Evolutionary conservation across 2,113 vertebrate genomes (phyloP).

Genomic region (Tetrax tetrax): DNA sequence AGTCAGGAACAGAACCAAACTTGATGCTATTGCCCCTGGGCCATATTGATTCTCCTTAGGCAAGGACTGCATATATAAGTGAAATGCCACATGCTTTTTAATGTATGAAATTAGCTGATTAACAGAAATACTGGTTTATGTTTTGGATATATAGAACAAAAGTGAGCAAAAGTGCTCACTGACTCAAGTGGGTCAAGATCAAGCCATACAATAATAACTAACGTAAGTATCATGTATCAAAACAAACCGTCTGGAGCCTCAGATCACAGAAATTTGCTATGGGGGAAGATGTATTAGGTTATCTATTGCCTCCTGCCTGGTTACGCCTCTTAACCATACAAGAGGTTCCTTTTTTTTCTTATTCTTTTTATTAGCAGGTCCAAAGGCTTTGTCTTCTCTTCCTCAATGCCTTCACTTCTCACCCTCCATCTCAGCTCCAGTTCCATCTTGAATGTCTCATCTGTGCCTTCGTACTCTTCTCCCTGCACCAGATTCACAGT

Average conservation of each 20-base stretch:
- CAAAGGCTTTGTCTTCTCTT: not conserved
- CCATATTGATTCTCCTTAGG: not conserved
- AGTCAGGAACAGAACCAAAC: not conserved
- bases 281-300: not conserved
- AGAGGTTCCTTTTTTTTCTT: not conserved
- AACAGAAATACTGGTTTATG: not conserved
- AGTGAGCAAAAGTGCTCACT: not conserved
- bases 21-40: fast-evolving
- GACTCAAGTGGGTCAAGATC: not conserved
- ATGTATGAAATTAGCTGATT: not conserved
- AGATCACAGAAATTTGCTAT: not conserved
- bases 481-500: not conserved
- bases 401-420: not conserved
- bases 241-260: not conserved
- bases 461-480: not conserved
- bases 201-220: not conserved
- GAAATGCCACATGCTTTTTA: not conserved
- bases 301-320: not conserved
- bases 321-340: not conserved
- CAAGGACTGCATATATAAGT: not conserved
- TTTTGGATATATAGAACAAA: not conserved
- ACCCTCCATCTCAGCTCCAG: not conserved
- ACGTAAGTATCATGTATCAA: not conserved
- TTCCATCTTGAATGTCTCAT: not conserved
- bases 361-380: not conserved